phyloP scores from a whole-genome alignment of 2,888 invertebrate genomes.

The Agrotis exclamationis region DNA sequence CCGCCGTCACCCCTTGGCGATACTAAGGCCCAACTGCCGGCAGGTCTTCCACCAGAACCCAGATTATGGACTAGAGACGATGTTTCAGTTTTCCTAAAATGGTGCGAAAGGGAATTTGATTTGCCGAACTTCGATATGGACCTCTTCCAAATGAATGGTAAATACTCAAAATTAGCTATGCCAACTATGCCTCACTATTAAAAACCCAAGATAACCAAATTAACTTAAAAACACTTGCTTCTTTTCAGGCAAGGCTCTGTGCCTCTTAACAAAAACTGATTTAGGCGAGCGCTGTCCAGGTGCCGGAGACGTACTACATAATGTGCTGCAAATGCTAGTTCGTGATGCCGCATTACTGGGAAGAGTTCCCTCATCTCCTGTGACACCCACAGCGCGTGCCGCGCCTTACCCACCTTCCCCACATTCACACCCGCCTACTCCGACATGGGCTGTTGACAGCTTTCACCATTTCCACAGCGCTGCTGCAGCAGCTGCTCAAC shows the following conservation, averaged over 20 bases:
- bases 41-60: constrained; percentile 96
- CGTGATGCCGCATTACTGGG: constrained; percentile 95
- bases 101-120: constrained; percentile 98
- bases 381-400: constrained; percentile 95
- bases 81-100: constrained; percentile 96
- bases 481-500: constrained; percentile 91
- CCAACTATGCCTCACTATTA: too few species aligned
- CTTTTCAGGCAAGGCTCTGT: constrained; percentile 96
- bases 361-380: constrained; percentile 95
- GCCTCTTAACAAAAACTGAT: constrained; percentile 97
- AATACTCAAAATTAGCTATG: constrained; percentile 65
- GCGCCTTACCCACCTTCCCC: constrained; percentile 94
- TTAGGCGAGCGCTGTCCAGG: constrained; percentile 97
- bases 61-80: constrained; percentile 97
- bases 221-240: constrained; percentile 14
- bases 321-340: constrained; percentile 97
- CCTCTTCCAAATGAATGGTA: constrained; percentile 98
- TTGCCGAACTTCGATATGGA: constrained; percentile 97
- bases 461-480: constrained; percentile 93
- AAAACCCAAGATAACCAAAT: neutral
- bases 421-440: constrained; percentile 95
- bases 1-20: constrained; percentile 94
- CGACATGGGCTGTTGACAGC: constrained; percentile 93
- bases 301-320: constrained; percentile 98
- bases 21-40: constrained; percentile 96